Conservation (phyloP, 2,113 vertebrate genomes). For the Hippocampus comes region DNA sequence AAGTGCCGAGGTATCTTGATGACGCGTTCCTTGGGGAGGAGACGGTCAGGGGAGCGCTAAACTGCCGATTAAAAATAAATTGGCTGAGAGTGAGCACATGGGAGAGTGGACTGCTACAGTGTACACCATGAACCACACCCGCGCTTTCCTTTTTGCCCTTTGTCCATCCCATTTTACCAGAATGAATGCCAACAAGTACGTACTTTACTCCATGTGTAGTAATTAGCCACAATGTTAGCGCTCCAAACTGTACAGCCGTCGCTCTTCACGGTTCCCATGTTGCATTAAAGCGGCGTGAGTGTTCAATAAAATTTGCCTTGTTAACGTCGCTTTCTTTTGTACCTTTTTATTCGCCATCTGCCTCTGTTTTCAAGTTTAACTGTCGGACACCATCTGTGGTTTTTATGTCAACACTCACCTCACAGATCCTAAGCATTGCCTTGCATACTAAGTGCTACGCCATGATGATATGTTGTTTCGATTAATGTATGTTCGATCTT, state of each 20-base stretch:
- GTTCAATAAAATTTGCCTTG: conserved; percentile 28
- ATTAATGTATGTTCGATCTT: not conserved
- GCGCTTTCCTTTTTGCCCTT: not conserved
- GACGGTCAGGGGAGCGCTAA: too few relatives aligned
- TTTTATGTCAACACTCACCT: conserved; percentile 5
- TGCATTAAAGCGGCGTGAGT: conserved; percentile 27
- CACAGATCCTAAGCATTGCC: not conserved
- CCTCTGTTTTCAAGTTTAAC: conserved; percentile 18
- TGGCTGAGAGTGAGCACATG: too few relatives aligned
- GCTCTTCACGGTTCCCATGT: conserved; percentile 20
- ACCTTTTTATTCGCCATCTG: conserved; percentile 23
- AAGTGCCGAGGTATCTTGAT: too few relatives aligned
- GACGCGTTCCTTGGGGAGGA: too few relatives aligned
- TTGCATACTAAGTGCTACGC: not conserved
- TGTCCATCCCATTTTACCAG: not conserved
- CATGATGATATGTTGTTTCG: not conserved
- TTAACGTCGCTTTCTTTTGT: conserved; percentile 26
- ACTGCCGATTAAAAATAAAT: too few relatives aligned
- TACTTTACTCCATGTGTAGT: conserved; percentile 1
- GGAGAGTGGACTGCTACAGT: too few relatives aligned
- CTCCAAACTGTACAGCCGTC: conserved; percentile 14
- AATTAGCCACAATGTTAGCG: conserved; percentile 25
- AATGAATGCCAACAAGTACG: not conserved
- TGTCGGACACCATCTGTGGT: conserved; percentile 18
- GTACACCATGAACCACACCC: not conserved